These are phyloP conservation scores for Hecatera dysodea DNA, from an alignment of 2,888 invertebrate species.

Conservation along the genomic window DNA sequence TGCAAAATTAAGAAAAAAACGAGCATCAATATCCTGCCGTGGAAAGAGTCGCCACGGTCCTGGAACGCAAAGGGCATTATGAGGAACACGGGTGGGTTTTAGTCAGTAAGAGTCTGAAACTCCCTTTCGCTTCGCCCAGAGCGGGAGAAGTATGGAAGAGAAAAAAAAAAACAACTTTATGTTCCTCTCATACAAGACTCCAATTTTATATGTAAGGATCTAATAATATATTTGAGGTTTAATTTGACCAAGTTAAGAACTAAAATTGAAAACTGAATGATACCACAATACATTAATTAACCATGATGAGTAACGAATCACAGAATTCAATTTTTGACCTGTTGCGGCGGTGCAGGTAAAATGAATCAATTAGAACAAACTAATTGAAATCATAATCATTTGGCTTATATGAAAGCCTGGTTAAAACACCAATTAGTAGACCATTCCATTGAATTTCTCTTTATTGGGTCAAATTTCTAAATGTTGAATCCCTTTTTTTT, in stretches of 20 bases:
- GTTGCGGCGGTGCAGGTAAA: background rate
- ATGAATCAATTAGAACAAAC: slow-evolving; percentile 3
- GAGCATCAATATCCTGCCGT: too few species aligned
- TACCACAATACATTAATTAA: background rate
- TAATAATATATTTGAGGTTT: too few species aligned
- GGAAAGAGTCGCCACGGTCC: too few species aligned
- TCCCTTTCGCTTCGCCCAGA: too few species aligned
- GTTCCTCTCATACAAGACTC: too few species aligned
- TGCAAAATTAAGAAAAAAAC: too few species aligned
- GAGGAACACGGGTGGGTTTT: too few species aligned
- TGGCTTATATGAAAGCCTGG: background rate
- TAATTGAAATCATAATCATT: slow-evolving; percentile 6
- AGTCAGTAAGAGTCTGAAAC: too few species aligned
- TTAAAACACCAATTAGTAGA: slow-evolving; percentile 11
- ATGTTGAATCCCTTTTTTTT: background rate
- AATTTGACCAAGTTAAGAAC: background rate
- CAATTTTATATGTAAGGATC: too few species aligned
- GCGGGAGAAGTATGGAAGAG: too few species aligned
- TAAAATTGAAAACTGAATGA: background rate
- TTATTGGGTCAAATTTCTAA: background rate
- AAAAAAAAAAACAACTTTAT: too few species aligned
- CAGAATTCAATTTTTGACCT: background rate
- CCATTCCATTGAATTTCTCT: background rate
- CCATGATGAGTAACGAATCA: background rate
- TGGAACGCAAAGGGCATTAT: too few species aligned